These are phyloP conservation scores for Sebastiscus albofasciatus DNA, from an alignment of 2,797 vertebrate species.

Conservation along the genomic window DNA sequence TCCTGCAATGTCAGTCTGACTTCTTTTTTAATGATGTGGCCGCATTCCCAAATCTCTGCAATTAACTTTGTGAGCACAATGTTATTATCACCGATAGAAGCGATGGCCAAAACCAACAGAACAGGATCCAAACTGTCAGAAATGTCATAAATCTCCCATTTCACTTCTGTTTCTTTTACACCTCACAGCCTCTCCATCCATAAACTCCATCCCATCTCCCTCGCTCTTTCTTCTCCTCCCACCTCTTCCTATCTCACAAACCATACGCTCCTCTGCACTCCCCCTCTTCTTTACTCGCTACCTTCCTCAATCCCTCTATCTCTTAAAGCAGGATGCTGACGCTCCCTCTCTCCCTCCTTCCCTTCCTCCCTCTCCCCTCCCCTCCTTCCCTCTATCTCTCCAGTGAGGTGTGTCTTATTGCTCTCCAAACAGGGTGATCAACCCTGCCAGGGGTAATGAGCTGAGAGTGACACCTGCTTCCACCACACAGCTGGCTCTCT, in stretches of 20 bases:
- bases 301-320: constrained; percentile 34
- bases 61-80: neutral
- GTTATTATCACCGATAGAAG: neutral
- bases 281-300: neutral
- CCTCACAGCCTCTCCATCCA: neutral
- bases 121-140: neutral
- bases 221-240: neutral
- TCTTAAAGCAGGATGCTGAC: constrained; percentile 8
- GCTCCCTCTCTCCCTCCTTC: neutral
- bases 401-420: constrained; percentile 72
- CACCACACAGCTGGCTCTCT: constrained; percentile 69
- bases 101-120: neutral
- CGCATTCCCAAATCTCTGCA: neutral
- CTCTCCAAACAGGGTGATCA: constrained; percentile 78
- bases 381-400: constrained; percentile 44
- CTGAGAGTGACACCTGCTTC: constrained; percentile 82
- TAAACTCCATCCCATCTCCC: neutral
- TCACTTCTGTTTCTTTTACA: neutral
- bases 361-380: neutral
- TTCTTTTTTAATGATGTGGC: neutral
- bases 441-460: constrained; percentile 79
- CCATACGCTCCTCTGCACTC: constrained; percentile 7
- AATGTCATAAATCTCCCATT: neutral
- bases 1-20: neutral
- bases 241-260: constrained; percentile 6